Conservation (phyloP, 2,888 invertebrate genomes). For the Maniola hyperantus region DNA sequence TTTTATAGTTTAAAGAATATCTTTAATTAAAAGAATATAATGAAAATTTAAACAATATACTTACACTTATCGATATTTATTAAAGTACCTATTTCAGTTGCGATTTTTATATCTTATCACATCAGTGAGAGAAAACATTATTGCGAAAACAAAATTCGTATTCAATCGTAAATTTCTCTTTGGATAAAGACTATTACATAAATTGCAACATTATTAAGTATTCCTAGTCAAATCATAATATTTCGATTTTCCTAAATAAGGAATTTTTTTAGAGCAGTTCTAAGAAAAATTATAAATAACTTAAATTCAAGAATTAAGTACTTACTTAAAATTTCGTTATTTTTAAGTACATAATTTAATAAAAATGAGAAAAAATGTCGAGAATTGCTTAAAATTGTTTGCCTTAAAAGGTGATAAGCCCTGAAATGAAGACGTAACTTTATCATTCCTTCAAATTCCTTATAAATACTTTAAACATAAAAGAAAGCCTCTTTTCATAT, state of each 20-base stretch:
- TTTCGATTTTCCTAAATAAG: neutral
- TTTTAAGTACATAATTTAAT: neutral
- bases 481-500: slow-evolving; percentile 62
- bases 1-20: neutral
- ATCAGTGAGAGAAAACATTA: too few relatives aligned
- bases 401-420: neutral
- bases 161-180: too few relatives aligned
- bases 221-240: neutral
- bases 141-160: too few relatives aligned
- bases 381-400: neutral
- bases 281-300: too few relatives aligned
- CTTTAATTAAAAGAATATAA: neutral
- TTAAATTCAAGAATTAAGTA: too few relatives aligned
- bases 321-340: too few relatives aligned
- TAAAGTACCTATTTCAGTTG: too few relatives aligned
- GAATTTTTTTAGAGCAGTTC: neutral
- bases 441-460: slow-evolving; percentile 26
- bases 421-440: slow-evolving; percentile 25
- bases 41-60: too few relatives aligned
- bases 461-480: slow-evolving; percentile 42
- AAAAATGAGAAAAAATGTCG: neutral
- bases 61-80: too few relatives aligned
- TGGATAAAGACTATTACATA: too few relatives aligned
- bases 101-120: too few relatives aligned
- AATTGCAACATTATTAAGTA: too few relatives aligned